phyloP scores from a whole-genome alignment of 2,797 vertebrate genomes.

The Aselliscus stoliczkanus region DNA sequence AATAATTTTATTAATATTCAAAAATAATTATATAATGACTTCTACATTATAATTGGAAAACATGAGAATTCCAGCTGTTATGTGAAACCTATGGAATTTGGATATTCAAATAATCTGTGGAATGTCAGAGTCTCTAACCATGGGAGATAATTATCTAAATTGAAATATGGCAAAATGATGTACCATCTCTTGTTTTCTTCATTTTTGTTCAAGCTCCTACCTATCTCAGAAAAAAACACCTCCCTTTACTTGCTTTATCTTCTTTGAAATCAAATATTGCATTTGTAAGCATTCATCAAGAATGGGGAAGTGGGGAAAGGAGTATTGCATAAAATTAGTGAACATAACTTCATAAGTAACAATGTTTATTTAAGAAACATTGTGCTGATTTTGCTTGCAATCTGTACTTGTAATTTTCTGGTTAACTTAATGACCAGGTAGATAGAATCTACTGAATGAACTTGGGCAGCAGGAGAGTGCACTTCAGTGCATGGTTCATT shows the following conservation, averaged over 20 bases:
- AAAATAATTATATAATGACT: neutral
- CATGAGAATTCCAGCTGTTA: neutral
- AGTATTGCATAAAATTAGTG: neutral
- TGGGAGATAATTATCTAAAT: neutral
- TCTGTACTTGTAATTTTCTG: neutral
- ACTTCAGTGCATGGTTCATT: no score
- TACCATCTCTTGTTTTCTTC: neutral
- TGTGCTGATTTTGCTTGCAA: neutral
- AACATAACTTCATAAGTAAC: neutral
- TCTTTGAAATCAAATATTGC: neutral
- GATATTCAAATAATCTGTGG: neutral
- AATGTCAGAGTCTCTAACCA: neutral
- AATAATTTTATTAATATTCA: neutral
- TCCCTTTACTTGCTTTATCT: neutral
- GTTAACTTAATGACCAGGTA: neutral
- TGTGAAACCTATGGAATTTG: neutral
- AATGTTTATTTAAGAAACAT: neutral
- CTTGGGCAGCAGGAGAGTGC: neutral
- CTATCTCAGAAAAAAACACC: neutral
- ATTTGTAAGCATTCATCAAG: neutral
- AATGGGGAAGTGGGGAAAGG: neutral
- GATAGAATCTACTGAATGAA: neutral
- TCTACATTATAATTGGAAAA: neutral
- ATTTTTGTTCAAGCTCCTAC: neutral
- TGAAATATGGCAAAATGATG: neutral